These are phyloP conservation scores for Geotrupes spiniger DNA, from an alignment of 2,888 invertebrate genomes.

Conservation along the genomic window DNA sequence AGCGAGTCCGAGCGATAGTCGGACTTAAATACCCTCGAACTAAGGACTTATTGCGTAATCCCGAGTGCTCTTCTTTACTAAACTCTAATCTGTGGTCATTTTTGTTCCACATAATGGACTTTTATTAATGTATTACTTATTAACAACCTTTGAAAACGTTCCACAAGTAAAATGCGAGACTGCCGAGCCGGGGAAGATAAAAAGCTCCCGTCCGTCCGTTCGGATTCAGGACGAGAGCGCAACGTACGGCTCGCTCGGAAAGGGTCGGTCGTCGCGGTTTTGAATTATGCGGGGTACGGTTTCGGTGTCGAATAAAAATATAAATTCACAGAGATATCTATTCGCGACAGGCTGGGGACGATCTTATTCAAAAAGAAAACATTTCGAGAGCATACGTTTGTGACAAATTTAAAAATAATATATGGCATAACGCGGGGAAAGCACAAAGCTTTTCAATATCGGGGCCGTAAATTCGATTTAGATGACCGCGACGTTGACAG, in stretches of 20 bases:
- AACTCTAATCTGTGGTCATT: conserved; percentile 30
- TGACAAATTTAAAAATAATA: conserved; percentile 48
- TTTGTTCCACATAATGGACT: conserved; percentile 31
- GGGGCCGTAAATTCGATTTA: conserved; percentile 47
- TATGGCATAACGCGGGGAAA: conserved; percentile 38
- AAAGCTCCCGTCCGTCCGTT: too few relatives aligned
- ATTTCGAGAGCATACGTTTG: conserved; percentile 39
- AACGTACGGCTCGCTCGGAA: too few relatives aligned
- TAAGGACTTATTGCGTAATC: conserved; percentile 20
- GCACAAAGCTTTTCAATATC: conserved; percentile 40
- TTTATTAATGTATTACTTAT: conserved; percentile 31
- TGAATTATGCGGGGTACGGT: not conserved
- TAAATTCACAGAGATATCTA: conserved; percentile 2
- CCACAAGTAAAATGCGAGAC: too few relatives aligned
- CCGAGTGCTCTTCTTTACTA: conserved; percentile 21
- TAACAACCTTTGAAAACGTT: conserved; percentile 11
- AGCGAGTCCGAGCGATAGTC: conserved; percentile 13
- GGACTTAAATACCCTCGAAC: conserved; percentile 18
- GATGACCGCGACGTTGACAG: conserved; percentile 44
- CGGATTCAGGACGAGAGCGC: too few relatives aligned
- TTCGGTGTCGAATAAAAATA: not conserved
- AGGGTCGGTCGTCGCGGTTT: too few relatives aligned
- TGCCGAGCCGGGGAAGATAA: too few relatives aligned
- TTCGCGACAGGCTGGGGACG: not conserved
- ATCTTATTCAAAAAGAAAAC: conserved; percentile 23